A percentile compares a stretch with the other conserved stretches of the same genome.
Conservation (phyloP, 2,113 vertebrate species). For the Petrocephalus zakoni region DNA sequence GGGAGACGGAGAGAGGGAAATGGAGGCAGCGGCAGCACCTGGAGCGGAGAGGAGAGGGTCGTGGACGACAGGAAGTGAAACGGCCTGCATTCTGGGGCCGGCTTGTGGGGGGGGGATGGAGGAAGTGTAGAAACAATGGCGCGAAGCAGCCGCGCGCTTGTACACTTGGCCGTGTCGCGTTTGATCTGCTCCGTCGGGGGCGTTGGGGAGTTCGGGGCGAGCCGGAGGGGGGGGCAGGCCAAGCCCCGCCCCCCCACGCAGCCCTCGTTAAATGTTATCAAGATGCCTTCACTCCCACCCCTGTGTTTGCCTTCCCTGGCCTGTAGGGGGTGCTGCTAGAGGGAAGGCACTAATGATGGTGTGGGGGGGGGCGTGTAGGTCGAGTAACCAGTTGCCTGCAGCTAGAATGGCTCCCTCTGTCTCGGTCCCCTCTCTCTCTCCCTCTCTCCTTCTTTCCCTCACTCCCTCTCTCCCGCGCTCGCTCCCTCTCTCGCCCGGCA, state of each 20-base stretch:
- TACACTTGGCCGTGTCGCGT: not conserved
- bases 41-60: slow-evolving; percentile 29
- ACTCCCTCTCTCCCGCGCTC: too few species aligned
- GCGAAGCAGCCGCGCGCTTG: slow-evolving; percentile 35
- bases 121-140: slow-evolving; percentile 68
- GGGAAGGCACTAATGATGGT: not conserved
- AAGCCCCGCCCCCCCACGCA: not conserved
- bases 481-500: slow-evolving; percentile 14
- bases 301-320: not conserved
- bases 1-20: not conserved
- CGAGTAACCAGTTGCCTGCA: not conserved
- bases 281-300: not conserved
- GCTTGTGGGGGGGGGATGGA: slow-evolving; percentile 65
- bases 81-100: slow-evolving; percentile 61
- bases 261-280: not conserved
- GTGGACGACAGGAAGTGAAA: slow-evolving; percentile 57
- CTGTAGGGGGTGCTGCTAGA: not conserved
- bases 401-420: slow-evolving; percentile 10
- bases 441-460: not conserved
- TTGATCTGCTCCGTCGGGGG: not conserved
- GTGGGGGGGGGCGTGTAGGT: not conserved
- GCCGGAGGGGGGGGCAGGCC: not conserved
- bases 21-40: slow-evolving; percentile 18
- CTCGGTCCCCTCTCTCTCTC: slow-evolving; percentile 13
- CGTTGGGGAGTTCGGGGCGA: not conserved